Conservation (phyloP, 30 jellyfish, hydroid and myxozoan genomes). For the Nemopilema nomurai region DNA sequence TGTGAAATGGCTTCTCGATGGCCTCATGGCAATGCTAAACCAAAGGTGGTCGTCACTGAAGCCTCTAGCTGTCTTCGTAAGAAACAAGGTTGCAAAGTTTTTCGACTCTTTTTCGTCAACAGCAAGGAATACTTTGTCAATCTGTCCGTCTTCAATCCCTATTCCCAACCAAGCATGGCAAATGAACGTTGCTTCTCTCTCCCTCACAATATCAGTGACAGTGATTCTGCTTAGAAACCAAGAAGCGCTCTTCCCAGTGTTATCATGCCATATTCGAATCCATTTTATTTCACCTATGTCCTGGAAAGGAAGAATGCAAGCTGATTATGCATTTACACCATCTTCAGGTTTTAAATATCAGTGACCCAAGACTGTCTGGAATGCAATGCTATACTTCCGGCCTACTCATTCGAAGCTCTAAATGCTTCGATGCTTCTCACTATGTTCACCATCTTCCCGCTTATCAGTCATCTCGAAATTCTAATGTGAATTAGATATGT, state of each 20-base stretch:
- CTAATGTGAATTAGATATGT: too few relatives aligned
- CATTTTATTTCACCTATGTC: constrained; percentile 61
- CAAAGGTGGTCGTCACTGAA: constrained; percentile 87
- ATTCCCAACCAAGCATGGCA: constrained; percentile 76
- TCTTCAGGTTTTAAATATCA: too few relatives aligned
- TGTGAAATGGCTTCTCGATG: constrained; percentile 75
- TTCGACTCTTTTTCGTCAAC: constrained; percentile 52
- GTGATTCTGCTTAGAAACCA: constrained; percentile 85
- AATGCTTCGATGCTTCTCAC: too few relatives aligned
- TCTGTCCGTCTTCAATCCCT: constrained; percentile 60
- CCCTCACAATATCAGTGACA: constrained; percentile 48
- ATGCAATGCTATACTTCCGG: too few relatives aligned
- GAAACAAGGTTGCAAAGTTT: constrained; percentile 59
- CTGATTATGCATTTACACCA: too few relatives aligned
- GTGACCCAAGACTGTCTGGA: too few relatives aligned
- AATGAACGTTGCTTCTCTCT: constrained; percentile 46
- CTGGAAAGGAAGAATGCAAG: too few relatives aligned
- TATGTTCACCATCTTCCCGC: too few relatives aligned
- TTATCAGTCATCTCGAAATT: too few relatives aligned
- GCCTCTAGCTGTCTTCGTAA: constrained; percentile 72
- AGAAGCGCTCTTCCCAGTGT: constrained; percentile 63
- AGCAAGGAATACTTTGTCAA: constrained; percentile 49
- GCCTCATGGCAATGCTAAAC: constrained; percentile 78
- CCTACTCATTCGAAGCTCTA: too few relatives aligned
- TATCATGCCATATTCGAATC: constrained; percentile 75